Base-by-base conservation (phyloP, 2,113 vertebrate species). In the Neolamprologus brichardi region DNA sequence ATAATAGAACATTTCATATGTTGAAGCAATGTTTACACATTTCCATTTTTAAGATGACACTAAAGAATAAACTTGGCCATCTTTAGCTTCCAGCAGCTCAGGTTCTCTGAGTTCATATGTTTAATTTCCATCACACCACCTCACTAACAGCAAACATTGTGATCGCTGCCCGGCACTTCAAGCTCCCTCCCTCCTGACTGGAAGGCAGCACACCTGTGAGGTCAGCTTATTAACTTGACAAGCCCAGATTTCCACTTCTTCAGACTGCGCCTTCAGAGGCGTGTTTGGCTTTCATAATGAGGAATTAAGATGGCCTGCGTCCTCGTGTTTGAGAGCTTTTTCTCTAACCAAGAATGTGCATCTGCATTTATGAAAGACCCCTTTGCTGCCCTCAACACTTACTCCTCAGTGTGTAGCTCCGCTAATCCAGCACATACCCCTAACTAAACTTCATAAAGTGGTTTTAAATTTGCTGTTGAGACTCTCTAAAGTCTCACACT, bases 341-440 rank as follows among this genome's bases (percentile, higher is more conserved):
- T 86, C 77, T 51, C 34, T 20, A 30, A 67, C 60, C 84, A 30
- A 44, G 17, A 15, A 44, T 54, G 37, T 54, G 25, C n/a, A 25
- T 87, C 41, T 78, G 81, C 9, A 44, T 88, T 86, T 56, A 89
- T 93, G 89, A 93, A 94, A 88, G 83, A 56, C 56, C 8, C 46
- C 84, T 91, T 93, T 89, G 15, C 67, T 86, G 20, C 44, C 17
- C 25, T 60, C 53, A 51, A 90, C 85, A 88, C 51, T 28, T 0
- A 30, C 30, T 85, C 56, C 52, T 87, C 81, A 64, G 80, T 89
- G 77, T 87, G 52, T 25, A 44, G 87, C 30, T 56, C 82, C 17
- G 3, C 54, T 54, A 39, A 85, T 84, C 25, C 49, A 83, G 54
- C 79, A 86, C 49, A 81, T 75, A 11, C 37, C 34, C 34, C 5